Conservation (phyloP, 2,113 vertebrate species). For the Erythrocercus mccallii region DNA sequence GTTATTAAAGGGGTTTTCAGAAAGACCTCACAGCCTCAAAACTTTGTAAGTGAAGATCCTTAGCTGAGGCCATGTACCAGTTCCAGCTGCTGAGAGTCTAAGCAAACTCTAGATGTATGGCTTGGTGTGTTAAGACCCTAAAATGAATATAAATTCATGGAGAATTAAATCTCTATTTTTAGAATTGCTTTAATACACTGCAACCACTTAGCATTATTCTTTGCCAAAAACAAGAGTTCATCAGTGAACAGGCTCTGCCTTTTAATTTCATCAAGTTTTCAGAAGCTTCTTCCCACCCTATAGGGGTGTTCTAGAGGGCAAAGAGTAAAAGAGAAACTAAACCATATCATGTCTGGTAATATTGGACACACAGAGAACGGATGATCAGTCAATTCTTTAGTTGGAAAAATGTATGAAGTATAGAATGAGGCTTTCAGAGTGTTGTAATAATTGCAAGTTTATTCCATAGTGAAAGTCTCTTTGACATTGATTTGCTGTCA, state of each 20-base stretch:
- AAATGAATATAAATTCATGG: neutral
- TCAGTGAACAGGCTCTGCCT: neutral
- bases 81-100: neutral
- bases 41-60: neutral
- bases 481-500: neutral
- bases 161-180: neutral
- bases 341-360: rapidly evolving
- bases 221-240: neutral
- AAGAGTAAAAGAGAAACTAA: neutral
- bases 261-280: neutral
- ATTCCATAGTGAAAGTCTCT: neutral
- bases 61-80: neutral
- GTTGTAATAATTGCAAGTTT: neutral
- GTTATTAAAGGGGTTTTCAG: neutral
- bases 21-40: neutral
- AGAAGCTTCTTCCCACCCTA: neutral
- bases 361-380: neutral
- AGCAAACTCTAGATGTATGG: neutral
- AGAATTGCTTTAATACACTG: neutral
- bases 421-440: neutral
- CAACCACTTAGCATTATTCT: neutral
- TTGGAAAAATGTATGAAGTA: neutral
- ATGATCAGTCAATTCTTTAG: neutral
- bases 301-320: neutral
- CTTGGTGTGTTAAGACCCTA: neutral